Evolutionary conservation across 2,113 vertebrate genomes (phyloP).

Genomic region (Archocentrus centrarchus): DNA sequence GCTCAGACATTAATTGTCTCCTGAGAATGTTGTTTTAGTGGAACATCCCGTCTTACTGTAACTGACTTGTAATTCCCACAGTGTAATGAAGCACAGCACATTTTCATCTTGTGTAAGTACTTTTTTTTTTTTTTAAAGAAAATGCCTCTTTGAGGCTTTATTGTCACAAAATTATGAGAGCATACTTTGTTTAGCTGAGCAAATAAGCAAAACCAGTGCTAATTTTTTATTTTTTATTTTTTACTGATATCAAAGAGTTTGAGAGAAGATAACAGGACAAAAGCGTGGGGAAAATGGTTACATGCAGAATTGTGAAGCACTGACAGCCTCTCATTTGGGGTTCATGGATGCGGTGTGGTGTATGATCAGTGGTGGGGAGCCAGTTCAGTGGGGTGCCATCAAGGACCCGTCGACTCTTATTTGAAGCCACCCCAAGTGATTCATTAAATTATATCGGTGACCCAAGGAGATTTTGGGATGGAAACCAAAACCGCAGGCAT

Average conservation of each 20-base stretch:
- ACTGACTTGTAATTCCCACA: conserved; percentile 20
- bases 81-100: conserved; percentile 20
- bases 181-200: conserved; percentile 28
- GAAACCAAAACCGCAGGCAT: conserved; percentile 72
- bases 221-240: background rate
- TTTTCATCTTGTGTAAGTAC: background rate
- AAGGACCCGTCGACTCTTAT: conserved; percentile 39
- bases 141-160: background rate
- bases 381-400: conserved; percentile 63
- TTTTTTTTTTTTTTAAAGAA: background rate
- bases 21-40: conserved; percentile 31
- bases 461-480: conserved; percentile 56
- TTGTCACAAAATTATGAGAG: background rate
- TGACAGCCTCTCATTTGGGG: conserved; percentile 56
- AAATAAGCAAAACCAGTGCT: conserved; percentile 18
- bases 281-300: conserved; percentile 28
- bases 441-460: conserved; percentile 68
- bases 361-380: conserved; percentile 57
- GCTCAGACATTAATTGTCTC: conserved; percentile 31
- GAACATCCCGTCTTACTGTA: background rate
- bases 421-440: conserved; percentile 62
- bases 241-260: conserved; percentile 32
- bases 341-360: conserved; percentile 41
- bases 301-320: conserved; percentile 23
- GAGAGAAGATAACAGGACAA: conserved; percentile 28